phyloP scores from a whole-genome alignment of 2,113 vertebrate species.

The Psophia crepitans region DNA sequence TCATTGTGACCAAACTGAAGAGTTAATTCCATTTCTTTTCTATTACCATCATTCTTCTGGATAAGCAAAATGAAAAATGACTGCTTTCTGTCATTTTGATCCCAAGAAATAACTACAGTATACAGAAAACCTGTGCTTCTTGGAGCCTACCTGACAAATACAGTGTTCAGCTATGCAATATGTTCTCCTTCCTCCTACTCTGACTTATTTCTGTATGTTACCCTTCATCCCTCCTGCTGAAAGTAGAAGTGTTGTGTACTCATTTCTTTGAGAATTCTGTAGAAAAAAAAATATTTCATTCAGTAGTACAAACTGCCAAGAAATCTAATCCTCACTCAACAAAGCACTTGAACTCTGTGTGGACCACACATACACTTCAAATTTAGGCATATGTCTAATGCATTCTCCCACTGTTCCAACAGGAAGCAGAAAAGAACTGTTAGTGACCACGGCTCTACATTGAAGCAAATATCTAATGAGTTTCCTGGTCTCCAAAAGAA shows the following conservation, averaged over 20 bases:
- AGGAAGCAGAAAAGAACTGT: background rate
- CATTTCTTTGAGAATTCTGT: background rate
- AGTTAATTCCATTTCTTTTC: slow-evolving; percentile 68
- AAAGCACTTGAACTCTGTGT: background rate
- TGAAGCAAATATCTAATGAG: background rate
- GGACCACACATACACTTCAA: background rate
- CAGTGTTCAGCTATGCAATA: background rate
- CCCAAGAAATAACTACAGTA: slow-evolving; percentile 43
- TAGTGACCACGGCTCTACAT: background rate
- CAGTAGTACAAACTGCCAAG: background rate
- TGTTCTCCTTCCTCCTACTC: background rate
- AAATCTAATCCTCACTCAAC: background rate
- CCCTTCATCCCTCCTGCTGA: background rate
- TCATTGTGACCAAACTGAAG: slow-evolving; percentile 50
- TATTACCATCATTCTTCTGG: slow-evolving; percentile 57
- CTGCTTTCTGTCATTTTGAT: slow-evolving; percentile 53
- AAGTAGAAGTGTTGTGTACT: background rate
- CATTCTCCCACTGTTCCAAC: background rate
- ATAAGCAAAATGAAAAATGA: slow-evolving; percentile 66
- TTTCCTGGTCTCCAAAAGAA: background rate
- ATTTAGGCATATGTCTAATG: background rate
- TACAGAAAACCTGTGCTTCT: slow-evolving; percentile 22
- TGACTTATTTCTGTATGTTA: background rate
- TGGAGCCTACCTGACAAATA: background rate
- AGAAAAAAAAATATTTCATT: background rate